These are phyloP conservation scores for Dendrocopos noguchii DNA, from an alignment of 2,113 vertebrate species.

Conservation along the genomic window DNA sequence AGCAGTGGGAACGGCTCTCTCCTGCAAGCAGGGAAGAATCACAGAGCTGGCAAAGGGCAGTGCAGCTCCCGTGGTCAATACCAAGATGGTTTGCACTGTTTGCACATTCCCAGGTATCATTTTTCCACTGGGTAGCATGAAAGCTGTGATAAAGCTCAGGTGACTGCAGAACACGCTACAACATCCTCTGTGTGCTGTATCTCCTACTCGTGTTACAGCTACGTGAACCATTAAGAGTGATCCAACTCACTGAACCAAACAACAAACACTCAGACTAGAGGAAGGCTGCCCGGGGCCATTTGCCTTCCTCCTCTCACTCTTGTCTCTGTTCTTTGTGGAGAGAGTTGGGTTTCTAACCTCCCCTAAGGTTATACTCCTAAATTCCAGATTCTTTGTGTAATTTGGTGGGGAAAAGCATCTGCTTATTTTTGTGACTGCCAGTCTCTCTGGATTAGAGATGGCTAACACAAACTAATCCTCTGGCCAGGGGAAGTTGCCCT, in stretches of 20 bases:
- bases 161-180: not conserved
- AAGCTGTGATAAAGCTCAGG: not conserved
- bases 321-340: constrained; percentile 21
- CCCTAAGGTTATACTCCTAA: not conserved
- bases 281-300: constrained; percentile 1
- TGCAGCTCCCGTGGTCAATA: accelerated
- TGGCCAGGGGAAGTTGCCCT: not conserved
- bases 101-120: not conserved
- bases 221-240: constrained; percentile 14
- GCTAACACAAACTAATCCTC: not conserved
- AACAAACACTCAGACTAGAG: constrained; percentile 38
- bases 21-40: not conserved
- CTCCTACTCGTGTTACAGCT: not conserved
- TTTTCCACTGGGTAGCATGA: not conserved
- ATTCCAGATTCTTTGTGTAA: not conserved
- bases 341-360: constrained; percentile 13
- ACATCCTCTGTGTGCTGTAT: not conserved
- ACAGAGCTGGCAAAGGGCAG: not conserved
- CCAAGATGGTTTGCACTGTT: not conserved
- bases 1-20: not conserved
- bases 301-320: not conserved
- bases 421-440: constrained; percentile 24
- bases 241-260: constrained; percentile 40
- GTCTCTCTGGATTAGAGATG: not conserved
- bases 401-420: constrained; percentile 16